Conservation (phyloP, 2,888 invertebrate genomes). For the Hydrotaea cyrtoneurina region DNA sequence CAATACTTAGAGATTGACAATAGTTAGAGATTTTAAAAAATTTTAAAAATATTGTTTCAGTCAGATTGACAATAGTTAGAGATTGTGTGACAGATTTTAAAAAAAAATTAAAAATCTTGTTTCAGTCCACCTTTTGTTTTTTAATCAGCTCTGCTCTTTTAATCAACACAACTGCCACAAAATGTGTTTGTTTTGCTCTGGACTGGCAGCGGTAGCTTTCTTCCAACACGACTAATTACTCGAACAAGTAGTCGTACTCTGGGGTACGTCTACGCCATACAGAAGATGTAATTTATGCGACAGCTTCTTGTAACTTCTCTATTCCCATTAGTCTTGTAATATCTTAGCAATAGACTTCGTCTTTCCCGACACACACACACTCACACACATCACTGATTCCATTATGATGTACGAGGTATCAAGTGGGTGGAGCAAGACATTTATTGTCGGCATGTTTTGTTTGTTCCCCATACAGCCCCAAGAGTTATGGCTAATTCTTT, state of each 20-base stretch:
- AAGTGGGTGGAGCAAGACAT: conserved; percentile 52
- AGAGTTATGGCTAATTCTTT: conserved; percentile 17
- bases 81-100: too few relatives aligned
- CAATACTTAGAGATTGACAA: too few relatives aligned
- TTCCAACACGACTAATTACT: conserved; percentile 16
- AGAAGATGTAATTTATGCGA: conserved; percentile 35
- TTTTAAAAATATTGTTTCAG: too few relatives aligned
- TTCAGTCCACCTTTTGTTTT: too few relatives aligned
- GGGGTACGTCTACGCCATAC: background rate
- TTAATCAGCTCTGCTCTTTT: background rate
- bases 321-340: background rate
- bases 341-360: background rate
- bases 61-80: too few relatives aligned
- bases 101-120: too few relatives aligned
- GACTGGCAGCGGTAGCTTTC: background rate
- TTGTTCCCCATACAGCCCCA: conserved; percentile 5
- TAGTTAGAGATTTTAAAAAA: too few relatives aligned
- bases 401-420: conserved; percentile 30
- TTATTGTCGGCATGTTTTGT: conserved; percentile 53
- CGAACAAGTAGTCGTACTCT: background rate
- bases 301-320: conserved; percentile 27
- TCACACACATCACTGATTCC: conserved; percentile 17
- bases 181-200: background rate
- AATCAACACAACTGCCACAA: background rate
- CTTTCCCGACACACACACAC: background rate